Evolutionary conservation across 2,888 invertebrate species (phyloP).

Genomic region (Laothoe populi): DNA sequence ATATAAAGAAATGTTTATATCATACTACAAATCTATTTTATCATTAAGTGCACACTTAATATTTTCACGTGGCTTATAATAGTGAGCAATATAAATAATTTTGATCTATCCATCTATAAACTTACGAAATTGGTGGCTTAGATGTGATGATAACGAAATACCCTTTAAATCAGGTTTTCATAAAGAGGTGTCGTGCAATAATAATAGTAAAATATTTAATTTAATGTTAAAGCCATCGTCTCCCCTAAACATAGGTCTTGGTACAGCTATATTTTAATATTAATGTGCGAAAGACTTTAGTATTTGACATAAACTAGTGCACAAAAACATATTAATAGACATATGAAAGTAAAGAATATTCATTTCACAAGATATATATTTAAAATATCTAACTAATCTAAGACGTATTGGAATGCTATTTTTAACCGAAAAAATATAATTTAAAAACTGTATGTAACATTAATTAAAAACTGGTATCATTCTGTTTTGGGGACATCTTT

Average conservation of each 20-base stretch:
- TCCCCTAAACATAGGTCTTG: neutral
- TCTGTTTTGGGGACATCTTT: too few relatives aligned
- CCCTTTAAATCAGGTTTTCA: neutral
- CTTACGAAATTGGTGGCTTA: constrained; percentile 5
- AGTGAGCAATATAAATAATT: constrained; percentile 25
- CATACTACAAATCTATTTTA: constrained; percentile 24
- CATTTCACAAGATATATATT: neutral
- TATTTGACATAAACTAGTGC: constrained; percentile 1
- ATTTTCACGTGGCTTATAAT: constrained; percentile 27
- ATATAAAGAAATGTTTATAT: constrained; percentile 16
- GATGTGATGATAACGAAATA: neutral
- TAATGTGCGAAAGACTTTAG: constrained; percentile 8
- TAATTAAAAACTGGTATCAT: too few relatives aligned
- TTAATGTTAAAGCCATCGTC: neutral
- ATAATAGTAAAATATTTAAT: neutral
- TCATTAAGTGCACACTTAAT: constrained; percentile 30
- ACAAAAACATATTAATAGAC: neutral
- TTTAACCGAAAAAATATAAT: too few relatives aligned
- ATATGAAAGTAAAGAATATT: constrained; percentile 2
- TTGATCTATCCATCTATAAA: neutral
- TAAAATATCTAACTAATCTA: neutral
- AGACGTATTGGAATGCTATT: too few relatives aligned
- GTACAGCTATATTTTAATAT: constrained; percentile 9
- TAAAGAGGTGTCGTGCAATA: neutral
- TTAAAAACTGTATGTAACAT: too few relatives aligned